Conservation (phyloP, 1,140 invertebrate species). For the Drosophila funebris region DNA sequence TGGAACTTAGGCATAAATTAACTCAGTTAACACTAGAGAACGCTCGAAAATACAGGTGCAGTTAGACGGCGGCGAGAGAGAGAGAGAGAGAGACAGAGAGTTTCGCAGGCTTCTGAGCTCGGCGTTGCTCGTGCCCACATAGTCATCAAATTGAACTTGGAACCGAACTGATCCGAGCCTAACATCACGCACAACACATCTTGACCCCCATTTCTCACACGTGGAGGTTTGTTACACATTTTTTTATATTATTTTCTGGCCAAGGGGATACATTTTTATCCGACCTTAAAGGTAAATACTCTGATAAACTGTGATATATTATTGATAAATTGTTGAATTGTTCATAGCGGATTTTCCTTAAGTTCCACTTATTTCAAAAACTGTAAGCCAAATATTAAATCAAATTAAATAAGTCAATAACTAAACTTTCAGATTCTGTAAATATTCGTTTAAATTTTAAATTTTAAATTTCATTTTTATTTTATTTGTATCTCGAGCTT, state of each 20-base stretch:
- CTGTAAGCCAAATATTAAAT: background rate
- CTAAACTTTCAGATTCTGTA: background rate
- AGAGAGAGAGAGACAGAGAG: background rate
- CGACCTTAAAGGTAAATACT: too few relatives aligned
- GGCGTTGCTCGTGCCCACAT: background rate
- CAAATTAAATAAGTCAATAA: too few relatives aligned
- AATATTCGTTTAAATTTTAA: too few relatives aligned
- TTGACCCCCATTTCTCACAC: too few relatives aligned
- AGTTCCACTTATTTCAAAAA: background rate
- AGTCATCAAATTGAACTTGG: background rate
- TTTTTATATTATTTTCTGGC: too few relatives aligned
- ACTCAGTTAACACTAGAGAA: background rate
- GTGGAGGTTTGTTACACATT: too few relatives aligned
- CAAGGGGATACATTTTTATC: background rate
- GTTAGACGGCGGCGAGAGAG: background rate
- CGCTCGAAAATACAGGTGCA: background rate
- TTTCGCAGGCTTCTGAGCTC: background rate
- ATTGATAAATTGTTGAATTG: too few relatives aligned
- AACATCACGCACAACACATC: too few relatives aligned
- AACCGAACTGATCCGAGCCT: background rate
- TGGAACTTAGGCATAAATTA: constrained; percentile 28
- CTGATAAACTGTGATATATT: too few relatives aligned
- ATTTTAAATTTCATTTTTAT: background rate
- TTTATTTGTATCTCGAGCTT: background rate
- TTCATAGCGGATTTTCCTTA: background rate